Percentiles rank a stretch among this genome's conserved stretches.
Conservation (phyloP, 2,888 invertebrate species). For the Ellobium chinense region DNA sequence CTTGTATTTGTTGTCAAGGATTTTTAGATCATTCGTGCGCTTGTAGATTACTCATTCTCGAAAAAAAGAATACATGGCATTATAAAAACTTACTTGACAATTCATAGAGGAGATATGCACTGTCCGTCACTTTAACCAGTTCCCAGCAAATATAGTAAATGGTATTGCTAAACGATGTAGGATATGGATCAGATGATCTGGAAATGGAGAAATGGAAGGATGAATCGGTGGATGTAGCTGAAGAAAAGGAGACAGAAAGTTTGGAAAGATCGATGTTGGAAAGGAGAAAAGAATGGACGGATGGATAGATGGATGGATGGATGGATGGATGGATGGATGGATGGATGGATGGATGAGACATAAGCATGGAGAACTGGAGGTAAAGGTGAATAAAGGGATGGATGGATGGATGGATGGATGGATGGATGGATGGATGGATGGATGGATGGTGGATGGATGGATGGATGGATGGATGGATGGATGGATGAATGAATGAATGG, state of each 20-base stretch:
- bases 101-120: neutral
- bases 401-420: too few species aligned
- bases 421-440: too few species aligned
- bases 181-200: neutral
- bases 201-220: neutral
- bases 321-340: too few species aligned
- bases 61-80: neutral
- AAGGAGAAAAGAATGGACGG: too few species aligned
- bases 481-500: neutral
- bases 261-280: too few species aligned
- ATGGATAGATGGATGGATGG: too few species aligned
- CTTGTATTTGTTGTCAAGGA: too few species aligned
- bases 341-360: too few species aligned
- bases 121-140: neutral
- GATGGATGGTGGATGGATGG: neutral
- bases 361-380: too few species aligned
- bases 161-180: neutral
- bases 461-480: neutral
- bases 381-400: too few species aligned
- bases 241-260: neutral
- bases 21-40: too few species aligned
- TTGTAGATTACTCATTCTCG: neutral
- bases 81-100: conserved; percentile 13
- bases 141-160: conserved; percentile 32
- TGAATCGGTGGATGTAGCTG: too few species aligned